These are phyloP conservation scores for Leuctra nigra DNA, from an alignment of 2,888 invertebrate species.

Conservation along the genomic window DNA sequence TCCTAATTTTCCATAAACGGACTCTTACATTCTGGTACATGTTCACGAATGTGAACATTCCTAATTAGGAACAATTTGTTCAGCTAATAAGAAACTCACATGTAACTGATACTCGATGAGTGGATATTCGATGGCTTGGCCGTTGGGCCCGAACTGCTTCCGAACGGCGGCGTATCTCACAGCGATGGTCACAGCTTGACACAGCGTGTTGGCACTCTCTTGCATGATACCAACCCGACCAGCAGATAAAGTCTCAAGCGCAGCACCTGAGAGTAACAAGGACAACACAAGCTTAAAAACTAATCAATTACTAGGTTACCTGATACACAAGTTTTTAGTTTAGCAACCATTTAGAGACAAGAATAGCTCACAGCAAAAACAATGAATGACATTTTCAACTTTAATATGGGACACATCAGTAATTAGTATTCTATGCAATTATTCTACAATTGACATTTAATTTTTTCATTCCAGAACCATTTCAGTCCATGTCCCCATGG, in stretches of 20 bases:
- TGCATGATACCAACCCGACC: constrained; percentile 73
- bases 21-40: too few species aligned
- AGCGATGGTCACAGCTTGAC: constrained; percentile 74
- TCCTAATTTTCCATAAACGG: too few species aligned
- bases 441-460: too few species aligned
- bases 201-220: constrained; percentile 44
- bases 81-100: too few species aligned
- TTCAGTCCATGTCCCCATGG: too few species aligned
- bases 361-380: neutral
- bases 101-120: constrained; percentile 90
- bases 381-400: neutral
- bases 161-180: constrained; percentile 80
- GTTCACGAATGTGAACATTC: too few species aligned
- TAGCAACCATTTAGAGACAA: neutral
- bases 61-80: too few species aligned
- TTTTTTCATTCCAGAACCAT: too few species aligned
- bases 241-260: constrained; percentile 73
- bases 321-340: too few species aligned
- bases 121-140: constrained; percentile 61
- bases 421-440: too few species aligned
- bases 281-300: neutral
- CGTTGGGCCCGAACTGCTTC: constrained; percentile 78
- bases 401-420: too few species aligned
- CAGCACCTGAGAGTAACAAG: constrained; percentile 48
- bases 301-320: too few species aligned